Evolutionary conservation across 2,113 vertebrate species (phyloP).

Genomic region (Alligator sinensis): DNA sequence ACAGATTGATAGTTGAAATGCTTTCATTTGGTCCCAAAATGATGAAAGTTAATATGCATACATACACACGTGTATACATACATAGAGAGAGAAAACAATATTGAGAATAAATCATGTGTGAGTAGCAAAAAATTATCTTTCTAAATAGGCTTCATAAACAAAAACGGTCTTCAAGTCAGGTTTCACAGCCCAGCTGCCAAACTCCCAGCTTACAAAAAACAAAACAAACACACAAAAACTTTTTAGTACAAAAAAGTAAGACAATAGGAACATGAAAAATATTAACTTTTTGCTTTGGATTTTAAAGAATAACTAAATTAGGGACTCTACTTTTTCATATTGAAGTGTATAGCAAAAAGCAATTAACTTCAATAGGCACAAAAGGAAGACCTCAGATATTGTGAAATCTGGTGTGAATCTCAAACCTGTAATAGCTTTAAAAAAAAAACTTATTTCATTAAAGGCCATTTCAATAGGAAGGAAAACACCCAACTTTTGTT

Average conservation of each 20-base stretch:
- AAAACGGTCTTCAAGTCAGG: neutral
- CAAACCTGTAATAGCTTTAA: neutral
- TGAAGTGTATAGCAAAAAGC: neutral
- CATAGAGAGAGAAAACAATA: neutral
- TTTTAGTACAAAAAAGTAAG: too few species aligned
- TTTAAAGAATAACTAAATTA: neutral
- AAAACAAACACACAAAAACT: neutral
- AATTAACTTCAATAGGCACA: neutral
- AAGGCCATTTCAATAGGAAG: too few species aligned
- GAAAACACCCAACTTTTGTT: too few species aligned
- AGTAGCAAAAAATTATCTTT: neutral
- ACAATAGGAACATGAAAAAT: too few species aligned
- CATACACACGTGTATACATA: too few species aligned
- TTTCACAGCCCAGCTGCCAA: accelerated
- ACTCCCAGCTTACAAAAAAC: neutral
- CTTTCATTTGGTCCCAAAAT: neutral
- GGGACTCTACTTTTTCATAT: neutral
- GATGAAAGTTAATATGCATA: neutral
- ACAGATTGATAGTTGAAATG: neutral
- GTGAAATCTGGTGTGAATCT: neutral
- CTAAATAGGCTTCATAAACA: neutral
- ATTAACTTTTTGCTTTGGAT: neutral
- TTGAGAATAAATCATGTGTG: neutral
- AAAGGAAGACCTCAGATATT: neutral
- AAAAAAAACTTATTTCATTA: too few species aligned